These are phyloP conservation scores for Lepus europaeus DNA, from an alignment of 2,113 vertebrate species.

Conservation along the genomic window DNA sequence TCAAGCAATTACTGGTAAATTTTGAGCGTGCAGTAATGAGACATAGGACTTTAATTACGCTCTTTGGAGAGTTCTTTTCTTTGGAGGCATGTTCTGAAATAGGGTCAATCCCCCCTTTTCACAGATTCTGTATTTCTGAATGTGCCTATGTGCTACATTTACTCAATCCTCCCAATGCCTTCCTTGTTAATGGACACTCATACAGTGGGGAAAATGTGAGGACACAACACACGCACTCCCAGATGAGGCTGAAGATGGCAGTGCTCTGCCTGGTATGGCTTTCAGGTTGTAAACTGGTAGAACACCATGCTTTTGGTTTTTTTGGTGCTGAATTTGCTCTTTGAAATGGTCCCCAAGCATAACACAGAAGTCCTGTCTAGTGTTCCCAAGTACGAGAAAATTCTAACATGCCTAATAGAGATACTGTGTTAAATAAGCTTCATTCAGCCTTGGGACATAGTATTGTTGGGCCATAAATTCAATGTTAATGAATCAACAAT, in stretches of 20 bases:
- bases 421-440: not conserved
- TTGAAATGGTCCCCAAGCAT: not conserved
- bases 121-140: not conserved
- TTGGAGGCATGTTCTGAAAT: not conserved
- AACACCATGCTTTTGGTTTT: not conserved
- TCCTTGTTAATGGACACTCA: too few species aligned
- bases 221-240: fast-evolving
- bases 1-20: not conserved
- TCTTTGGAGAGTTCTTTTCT: not conserved
- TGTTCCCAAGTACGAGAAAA: not conserved
- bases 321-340: not conserved
- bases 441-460: not conserved
- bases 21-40: not conserved
- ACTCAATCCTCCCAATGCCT: not conserved
- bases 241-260: not conserved
- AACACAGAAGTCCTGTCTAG: not conserved
- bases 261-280: not conserved
- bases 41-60: not conserved
- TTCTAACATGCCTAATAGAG: not conserved
- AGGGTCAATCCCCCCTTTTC: not conserved
- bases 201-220: not conserved
- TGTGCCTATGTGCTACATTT: not conserved
- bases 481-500: not conserved
- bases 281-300: not conserved
- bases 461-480: not conserved